Evolutionary conservation across 2,888 invertebrate genomes (phyloP).

Genomic region (Trichogramma evanescens): DNA sequence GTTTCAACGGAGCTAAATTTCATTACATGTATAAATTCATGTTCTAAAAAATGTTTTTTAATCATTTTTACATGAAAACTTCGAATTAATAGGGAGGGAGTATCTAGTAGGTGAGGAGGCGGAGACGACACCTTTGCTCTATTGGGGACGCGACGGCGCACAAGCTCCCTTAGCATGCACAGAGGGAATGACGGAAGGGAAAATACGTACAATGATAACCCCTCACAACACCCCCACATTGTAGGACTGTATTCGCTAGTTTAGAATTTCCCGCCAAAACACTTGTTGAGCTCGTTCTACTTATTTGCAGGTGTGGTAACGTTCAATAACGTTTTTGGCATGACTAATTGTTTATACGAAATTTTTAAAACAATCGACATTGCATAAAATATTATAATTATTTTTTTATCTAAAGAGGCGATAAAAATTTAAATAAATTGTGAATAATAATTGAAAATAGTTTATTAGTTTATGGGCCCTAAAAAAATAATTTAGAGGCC

Average conservation of each 20-base stretch:
- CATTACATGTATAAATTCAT: too few species aligned
- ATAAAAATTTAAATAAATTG: neutral
- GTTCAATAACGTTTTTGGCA: too few species aligned
- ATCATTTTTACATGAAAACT: too few species aligned
- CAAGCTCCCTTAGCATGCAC: constrained; percentile 16
- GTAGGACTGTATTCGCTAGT: constrained; percentile 24
- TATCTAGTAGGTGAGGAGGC: constrained; percentile 16
- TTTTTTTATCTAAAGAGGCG: neutral
- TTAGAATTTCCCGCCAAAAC: constrained; percentile 26
- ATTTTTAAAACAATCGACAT: too few species aligned
- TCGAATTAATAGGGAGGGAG: neutral
- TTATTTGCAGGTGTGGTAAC: too few species aligned
- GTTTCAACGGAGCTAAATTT: too few species aligned
- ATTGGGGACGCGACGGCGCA: constrained; percentile 43
- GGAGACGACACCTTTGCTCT: constrained; percentile 29
- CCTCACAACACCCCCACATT: constrained; percentile 24
- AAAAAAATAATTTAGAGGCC: too few species aligned
- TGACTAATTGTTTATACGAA: too few species aligned
- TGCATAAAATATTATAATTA: neutral
- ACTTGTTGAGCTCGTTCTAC: constrained; percentile 34
- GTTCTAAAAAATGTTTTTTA: neutral
- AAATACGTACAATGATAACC: constrained; percentile 21
- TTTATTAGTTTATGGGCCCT: too few species aligned
- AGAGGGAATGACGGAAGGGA: constrained; percentile 20
- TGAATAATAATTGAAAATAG: too few species aligned